These are phyloP conservation scores for Cassiopea xamachana DNA, from an alignment of 30 jellyfish, hydroid and myxozoan genomes.

Conservation along the genomic window DNA sequence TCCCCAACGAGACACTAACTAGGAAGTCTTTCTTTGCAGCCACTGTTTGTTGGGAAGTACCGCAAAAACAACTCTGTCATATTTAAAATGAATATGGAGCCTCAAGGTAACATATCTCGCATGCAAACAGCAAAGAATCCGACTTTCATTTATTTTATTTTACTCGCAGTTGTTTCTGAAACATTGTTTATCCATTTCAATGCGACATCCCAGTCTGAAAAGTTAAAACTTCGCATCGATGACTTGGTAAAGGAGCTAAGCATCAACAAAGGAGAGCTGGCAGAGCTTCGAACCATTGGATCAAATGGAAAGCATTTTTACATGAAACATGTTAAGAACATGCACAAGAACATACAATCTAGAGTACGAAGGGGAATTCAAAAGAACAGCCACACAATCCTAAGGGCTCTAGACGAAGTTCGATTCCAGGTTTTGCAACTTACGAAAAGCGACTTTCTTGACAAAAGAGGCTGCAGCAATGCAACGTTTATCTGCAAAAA, in stretches of 20 bases:
- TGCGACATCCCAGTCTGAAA: background rate
- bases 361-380: background rate
- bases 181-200: conserved; percentile 13
- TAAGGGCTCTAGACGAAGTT: background rate
- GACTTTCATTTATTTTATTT: background rate
- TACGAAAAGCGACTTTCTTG: background rate
- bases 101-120: background rate
- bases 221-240: background rate
- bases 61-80: background rate
- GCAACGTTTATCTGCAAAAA: conserved; percentile 16
- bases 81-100: background rate
- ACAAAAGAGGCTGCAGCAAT: background rate
- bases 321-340: background rate
- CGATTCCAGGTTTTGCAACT: background rate
- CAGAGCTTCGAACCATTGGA: background rate
- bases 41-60: background rate
- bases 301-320: background rate
- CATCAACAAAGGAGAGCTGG: background rate
- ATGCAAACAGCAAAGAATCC: background rate
- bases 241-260: background rate
- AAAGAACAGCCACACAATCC: background rate
- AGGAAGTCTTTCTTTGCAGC: no score
- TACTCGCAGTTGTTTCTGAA: background rate
- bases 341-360: background rate
- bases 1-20: no score